phyloP scores from a whole-genome alignment of 2,113 vertebrate species.

The Bos indicus region DNA sequence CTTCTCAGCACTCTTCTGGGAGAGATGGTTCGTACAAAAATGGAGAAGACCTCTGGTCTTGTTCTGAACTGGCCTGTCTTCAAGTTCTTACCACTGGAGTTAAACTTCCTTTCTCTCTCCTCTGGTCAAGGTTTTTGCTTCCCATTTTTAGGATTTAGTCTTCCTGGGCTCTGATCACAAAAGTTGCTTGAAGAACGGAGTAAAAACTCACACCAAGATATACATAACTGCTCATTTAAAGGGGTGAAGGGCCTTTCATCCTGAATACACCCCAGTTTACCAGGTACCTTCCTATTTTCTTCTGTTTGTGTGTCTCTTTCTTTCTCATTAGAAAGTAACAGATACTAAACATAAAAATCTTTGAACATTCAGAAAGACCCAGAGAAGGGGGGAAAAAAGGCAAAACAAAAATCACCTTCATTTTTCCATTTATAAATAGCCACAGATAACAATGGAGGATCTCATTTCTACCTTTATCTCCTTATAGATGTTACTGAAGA shows the following conservation, averaged over 20 bases:
- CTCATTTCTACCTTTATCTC: not conserved
- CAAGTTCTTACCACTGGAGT: not conserved
- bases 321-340: not conserved
- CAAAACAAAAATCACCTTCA: not conserved
- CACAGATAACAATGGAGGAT: not conserved
- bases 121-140: not conserved
- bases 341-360: not conserved
- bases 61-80: not conserved
- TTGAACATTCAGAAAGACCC: not conserved
- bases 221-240: not conserved
- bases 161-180: not conserved
- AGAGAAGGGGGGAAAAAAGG: rapidly evolving
- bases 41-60: not conserved
- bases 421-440: not conserved
- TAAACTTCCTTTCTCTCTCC: not conserved
- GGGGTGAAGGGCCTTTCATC: not conserved
- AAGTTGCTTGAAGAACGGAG: not conserved
- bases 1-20: not conserved
- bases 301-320: not conserved
- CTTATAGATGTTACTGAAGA: not conserved
- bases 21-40: not conserved
- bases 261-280: not conserved
- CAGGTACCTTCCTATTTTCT: not conserved
- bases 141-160: not conserved
- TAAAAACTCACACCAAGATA: not conserved